Base-by-base conservation (phyloP, 1,140 invertebrate genomes). In the Drosophila miranda region DNA sequence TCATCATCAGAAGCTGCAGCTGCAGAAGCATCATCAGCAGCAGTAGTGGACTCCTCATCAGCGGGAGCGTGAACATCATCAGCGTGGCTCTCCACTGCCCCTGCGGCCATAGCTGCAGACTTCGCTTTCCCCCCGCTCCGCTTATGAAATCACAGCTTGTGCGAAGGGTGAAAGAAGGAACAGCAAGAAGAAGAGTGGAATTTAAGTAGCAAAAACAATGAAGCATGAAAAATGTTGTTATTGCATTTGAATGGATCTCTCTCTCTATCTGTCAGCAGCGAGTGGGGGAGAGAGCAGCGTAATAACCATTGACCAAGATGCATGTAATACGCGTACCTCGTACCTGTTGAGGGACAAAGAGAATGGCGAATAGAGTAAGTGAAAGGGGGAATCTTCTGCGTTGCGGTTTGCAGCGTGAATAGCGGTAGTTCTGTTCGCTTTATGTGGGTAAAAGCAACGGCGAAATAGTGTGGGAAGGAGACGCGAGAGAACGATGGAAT, bases 71-170 rank as follows among this genome's bases (percentile, higher is more conserved):
- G 42, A 75, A 60, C 67, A 66, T 69, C 62, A 68, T 69, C 69
- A 73, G 51, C 78, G 80, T 74, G 75, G 67, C 70, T 83, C 79
- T 69, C 68, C 62, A 69, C 73, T 63, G 78, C 70, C 64, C 70
- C 63, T 66, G 9, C n/a, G 23, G 50, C 34, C 34, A 13, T 38
- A 38, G 11, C 9, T 13, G 44, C 8, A 26, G 26, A 42, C 46
- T 68, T 49, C 49, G 46, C 13, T 41, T 28, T 34, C 8, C 26
- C 21, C 13, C 23, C 30, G 2, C 16, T 13, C 34, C 9, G 11
- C 30, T 11, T 4, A 5, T 58, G 44, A 62, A 78, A 83, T 76
- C 73, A 76, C 69, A 68, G 57, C 53, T 61, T 21, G 42, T 53
- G 61, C 42, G 26, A 43, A 14, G 26, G n/a, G 1, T 50, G 59